Evolutionary conservation across 2,888 invertebrate species (phyloP).

Genomic region (Dryomyza anilis): DNA sequence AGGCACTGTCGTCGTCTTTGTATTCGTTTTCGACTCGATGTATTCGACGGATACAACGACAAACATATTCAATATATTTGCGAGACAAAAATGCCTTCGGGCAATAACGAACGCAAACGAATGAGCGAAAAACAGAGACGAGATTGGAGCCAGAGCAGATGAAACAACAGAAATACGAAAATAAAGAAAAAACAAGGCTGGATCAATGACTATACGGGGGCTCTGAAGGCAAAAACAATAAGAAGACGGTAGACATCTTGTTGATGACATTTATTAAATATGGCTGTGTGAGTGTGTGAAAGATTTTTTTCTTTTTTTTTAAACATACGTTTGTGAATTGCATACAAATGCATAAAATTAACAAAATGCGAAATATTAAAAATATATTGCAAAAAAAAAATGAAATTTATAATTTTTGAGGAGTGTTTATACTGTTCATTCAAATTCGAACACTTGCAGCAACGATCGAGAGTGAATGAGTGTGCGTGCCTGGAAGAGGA

Average conservation of each 20-base stretch:
- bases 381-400: background rate
- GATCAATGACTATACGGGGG: slow-evolving; percentile 9
- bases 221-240: background rate
- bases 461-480: background rate
- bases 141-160: background rate
- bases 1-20: background rate
- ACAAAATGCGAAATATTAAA: background rate
- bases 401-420: background rate
- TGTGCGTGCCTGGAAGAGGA: background rate
- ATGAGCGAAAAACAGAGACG: too few relatives aligned
- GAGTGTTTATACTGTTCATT: background rate
- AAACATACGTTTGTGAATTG: background rate
- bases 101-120: too few relatives aligned
- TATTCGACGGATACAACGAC: background rate
- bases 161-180: background rate
- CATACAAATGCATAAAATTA: background rate
- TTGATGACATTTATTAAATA: background rate
- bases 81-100: too few relatives aligned
- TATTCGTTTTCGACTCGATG: background rate
- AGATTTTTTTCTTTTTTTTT: too few relatives aligned
- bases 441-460: background rate
- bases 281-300: too few relatives aligned
- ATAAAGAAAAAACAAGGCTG: background rate
- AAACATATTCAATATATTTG: too few relatives aligned
- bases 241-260: background rate